Evolutionary conservation across 2,797 vertebrate genomes (phyloP), one percentile per base, ranked within the genome.

Genomic region (Sebastes kiyomatsui): DNA sequence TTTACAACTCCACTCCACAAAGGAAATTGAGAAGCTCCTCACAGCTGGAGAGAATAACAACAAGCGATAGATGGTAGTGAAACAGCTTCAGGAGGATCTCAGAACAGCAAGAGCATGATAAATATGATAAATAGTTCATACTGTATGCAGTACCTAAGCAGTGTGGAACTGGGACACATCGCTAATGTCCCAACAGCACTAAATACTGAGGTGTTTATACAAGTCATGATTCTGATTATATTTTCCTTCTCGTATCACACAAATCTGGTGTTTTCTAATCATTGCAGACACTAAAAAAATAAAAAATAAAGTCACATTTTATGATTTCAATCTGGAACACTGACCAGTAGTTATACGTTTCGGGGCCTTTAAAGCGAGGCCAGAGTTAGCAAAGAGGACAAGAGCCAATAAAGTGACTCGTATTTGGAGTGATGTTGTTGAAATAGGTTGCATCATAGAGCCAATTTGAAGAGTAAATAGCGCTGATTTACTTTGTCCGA

Each of bases 231-330:
- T 73, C 0, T 20, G 13, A 46, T 23, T 5, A 3, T 62, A 23
- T 46, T 68, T 73, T 14, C 23, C 7, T 56, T 35, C 20, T 33
- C 0, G 5, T 55, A 62, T 72, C 72, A 69, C 75, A 30, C 54
- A 80, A 72, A 73, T 74, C 68, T 49, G 35, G 28, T 2, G 61
- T 35, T 75, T 70, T 67, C 23, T 83, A 73, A 71, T 55, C 71
- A 72, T 2, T 4, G 2, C 22, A 42, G 60, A 73, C 66, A 67
- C 18, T 33, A 33, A 52, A 72, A 33, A 52, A 71, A 58, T 54
- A 12, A 33, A 12, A 33, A 64, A 69, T 55, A 23, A 60, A 14
- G 18, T 66, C 65, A 72, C 14, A 3, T 13, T 28, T 56, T 60
- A 61, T 30, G 64, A 87, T 62, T 9, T 33, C 10, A 58, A 69